Conservation (phyloP, 2,113 vertebrate genomes). For the Lampris megalopsis region DNA sequence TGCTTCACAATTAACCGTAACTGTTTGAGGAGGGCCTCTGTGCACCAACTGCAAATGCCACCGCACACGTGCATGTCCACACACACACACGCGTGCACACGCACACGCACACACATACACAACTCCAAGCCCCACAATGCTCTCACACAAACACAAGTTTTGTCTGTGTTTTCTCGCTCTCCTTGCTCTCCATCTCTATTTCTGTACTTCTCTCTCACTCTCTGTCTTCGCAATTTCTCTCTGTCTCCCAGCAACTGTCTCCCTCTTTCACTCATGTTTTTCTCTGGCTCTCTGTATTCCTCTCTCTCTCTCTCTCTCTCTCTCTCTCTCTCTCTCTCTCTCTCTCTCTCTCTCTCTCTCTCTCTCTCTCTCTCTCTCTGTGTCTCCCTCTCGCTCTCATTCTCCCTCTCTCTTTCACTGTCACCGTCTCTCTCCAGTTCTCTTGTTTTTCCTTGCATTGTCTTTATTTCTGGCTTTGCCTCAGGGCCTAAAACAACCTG, state of each 20-base stretch:
- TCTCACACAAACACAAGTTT: too few relatives aligned
- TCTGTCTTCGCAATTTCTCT: too few relatives aligned
- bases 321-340: conserved; percentile 5
- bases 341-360: not conserved
- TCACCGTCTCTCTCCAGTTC: not conserved
- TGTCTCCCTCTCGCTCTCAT: too few relatives aligned
- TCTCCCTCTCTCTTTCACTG: conserved; percentile 13
- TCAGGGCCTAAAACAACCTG: conserved; percentile 56
- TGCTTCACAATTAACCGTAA: conserved; percentile 34
- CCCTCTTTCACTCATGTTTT: too few relatives aligned
- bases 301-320: conserved; percentile 9
- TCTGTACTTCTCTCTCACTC: too few relatives aligned
- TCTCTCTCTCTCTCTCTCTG: not conserved
- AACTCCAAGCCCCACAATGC: too few relatives aligned
- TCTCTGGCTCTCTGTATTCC: too few relatives aligned
- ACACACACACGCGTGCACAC: not conserved
- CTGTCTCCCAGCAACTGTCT: too few relatives aligned
- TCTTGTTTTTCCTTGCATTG: conserved; percentile 60
- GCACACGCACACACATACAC: too few relatives aligned
- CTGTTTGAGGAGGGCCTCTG: conserved; percentile 37
- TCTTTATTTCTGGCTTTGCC: conserved; percentile 75
- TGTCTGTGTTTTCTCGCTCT: too few relatives aligned
- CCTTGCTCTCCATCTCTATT: too few relatives aligned
- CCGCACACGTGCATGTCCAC: not conserved
- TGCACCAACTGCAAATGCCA: not conserved